These are phyloP conservation scores for Eulemur rubriventer DNA, from an alignment of 2,797 vertebrate species.

Conservation along the genomic window DNA sequence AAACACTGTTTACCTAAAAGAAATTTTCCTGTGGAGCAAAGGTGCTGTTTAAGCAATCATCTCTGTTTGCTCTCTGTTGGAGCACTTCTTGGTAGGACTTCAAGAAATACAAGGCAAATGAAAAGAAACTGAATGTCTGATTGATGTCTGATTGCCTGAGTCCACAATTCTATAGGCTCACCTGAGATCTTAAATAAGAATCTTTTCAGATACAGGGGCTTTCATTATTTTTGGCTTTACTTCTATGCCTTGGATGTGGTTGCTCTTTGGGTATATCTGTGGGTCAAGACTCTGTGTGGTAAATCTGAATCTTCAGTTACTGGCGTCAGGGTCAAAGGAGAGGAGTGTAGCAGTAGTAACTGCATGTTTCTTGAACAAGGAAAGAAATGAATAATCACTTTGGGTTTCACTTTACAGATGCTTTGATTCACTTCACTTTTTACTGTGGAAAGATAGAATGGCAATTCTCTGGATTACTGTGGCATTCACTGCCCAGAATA, in stretches of 20 bases:
- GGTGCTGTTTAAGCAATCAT: constrained; percentile 45
- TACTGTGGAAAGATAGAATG: background rate
- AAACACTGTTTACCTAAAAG: constrained; percentile 46
- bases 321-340: background rate
- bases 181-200: constrained; percentile 59
- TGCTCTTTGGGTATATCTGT: constrained; percentile 13
- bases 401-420: constrained; percentile 17
- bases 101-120: constrained; percentile 56
- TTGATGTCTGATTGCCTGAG: constrained; percentile 22
- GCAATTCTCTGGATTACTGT: constrained; percentile 18
- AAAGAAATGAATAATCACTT: constrained; percentile 49
- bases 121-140: constrained; percentile 45
- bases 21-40: constrained; percentile 25
- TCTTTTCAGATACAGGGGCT: constrained; percentile 25
- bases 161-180: constrained; percentile 56
- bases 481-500: background rate
- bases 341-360: background rate
- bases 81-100: constrained; percentile 55
- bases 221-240: constrained; percentile 57
- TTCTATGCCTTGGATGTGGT: constrained; percentile 47
- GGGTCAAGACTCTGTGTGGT: constrained; percentile 30
- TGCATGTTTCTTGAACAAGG: constrained; percentile 51
- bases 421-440: constrained; percentile 49
- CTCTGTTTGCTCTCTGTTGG: constrained; percentile 41
- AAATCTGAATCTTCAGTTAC: constrained; percentile 44